These are phyloP conservation scores for Gopherus flavomarginatus DNA, from an alignment of 2,113 vertebrate species.

Conservation along the genomic window DNA sequence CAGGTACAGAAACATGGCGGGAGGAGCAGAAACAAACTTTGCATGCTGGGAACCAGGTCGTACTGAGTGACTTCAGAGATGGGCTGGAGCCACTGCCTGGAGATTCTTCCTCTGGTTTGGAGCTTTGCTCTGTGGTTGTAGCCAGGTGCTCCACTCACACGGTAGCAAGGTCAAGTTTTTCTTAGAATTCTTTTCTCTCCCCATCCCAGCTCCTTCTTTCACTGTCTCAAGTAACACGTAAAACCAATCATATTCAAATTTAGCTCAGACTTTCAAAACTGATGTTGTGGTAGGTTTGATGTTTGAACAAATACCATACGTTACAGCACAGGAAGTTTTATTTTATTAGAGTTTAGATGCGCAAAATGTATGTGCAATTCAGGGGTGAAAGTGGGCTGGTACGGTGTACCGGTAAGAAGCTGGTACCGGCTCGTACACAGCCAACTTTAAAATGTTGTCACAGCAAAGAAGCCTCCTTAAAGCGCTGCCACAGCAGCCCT, in stretches of 20 bases:
- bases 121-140: not conserved
- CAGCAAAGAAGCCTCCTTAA: too few relatives aligned
- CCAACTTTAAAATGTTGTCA: rapidly evolving
- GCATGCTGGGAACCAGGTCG: not conserved
- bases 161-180: not conserved
- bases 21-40: not conserved
- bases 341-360: rapidly evolving
- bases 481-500: too few relatives aligned
- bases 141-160: not conserved
- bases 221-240: not conserved
- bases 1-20: not conserved
- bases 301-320: not conserved
- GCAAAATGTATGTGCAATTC: not conserved
- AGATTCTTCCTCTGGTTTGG: not conserved
- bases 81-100: too few relatives aligned
- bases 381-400: too few relatives aligned
- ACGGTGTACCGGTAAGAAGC: too few relatives aligned
- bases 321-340: not conserved
- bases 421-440: too few relatives aligned
- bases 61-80: too few relatives aligned
- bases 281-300: not conserved
- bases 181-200: not conserved
- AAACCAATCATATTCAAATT: not conserved
- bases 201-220: not conserved
- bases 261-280: not conserved